Evolutionary conservation across 2,797 vertebrate species (phyloP).

Genomic region (Pyrocephalus nanus): DNA sequence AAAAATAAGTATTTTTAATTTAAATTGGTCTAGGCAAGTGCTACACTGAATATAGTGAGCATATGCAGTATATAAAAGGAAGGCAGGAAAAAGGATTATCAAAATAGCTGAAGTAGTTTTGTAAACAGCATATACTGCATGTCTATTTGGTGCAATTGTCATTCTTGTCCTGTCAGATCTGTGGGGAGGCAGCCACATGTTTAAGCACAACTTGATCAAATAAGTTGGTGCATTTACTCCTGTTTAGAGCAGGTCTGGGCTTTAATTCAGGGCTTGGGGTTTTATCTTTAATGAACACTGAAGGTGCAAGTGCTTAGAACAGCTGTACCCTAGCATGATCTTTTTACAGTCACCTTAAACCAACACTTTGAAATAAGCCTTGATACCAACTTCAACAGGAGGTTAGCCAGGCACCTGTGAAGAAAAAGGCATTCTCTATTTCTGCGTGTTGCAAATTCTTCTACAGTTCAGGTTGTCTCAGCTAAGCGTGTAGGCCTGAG

Average conservation of each 20-base stretch:
- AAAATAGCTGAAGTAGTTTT: slow-evolving; percentile 37
- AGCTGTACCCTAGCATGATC: background rate
- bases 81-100: slow-evolving; percentile 13
- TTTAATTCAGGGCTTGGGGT: background rate
- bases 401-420: background rate
- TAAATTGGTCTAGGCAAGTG: background rate
- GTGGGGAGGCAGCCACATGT: background rate
- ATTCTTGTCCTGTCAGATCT: background rate
- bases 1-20: background rate
- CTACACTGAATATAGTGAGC: slow-evolving; percentile 24
- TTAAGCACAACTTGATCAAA: background rate
- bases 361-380: background rate
- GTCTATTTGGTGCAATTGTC: background rate
- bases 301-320: slow-evolving; percentile 41
- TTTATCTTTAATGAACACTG: background rate
- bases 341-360: slow-evolving; percentile 3
- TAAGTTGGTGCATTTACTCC: background rate
- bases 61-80: background rate
- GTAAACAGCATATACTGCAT: background rate
- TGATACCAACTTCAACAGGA: background rate
- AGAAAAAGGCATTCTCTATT: background rate
- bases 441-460: background rate
- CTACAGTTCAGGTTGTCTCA: background rate
- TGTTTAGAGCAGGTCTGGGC: background rate
- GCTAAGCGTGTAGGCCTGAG: background rate